Base-by-base conservation (phyloP, 1,140 invertebrate genomes). In the Eumaeus atala region DNA sequence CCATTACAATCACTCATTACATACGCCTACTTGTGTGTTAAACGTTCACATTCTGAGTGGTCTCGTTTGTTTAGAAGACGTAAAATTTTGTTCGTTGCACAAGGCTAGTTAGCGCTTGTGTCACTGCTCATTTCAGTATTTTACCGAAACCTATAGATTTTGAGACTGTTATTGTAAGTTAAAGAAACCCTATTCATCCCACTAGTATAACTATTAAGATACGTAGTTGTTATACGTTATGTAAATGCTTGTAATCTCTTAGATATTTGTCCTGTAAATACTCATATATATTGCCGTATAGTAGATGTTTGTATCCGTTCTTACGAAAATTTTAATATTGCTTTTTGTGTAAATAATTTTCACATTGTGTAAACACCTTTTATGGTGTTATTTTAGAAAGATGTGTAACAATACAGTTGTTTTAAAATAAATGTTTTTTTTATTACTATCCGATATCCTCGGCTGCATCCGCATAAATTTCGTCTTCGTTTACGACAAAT, bases 341-440 rank as follows among this genome's bases (percentile, higher is more conserved):
- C 40, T 44, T 44, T 44, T 44, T 44, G 40, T 44, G 40, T 44
- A 44, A 44, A 44, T 44, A 44, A 16, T 44, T 44, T 44, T 44
- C 40, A 44, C n/a, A 9, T 5, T 16, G 17, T 14, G 14, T 16
- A 16, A 44, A 28, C 21, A 28, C 21, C 21, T 28, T 28, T 6
- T 9, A 44, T 44, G 14, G 40, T 16, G 40, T 14, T 44, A 14
- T 44, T 16, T 16, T 16, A 44, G 14, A 4, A 16, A 16, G 12
- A 44, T 44, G 40, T 44, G 40, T 44, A 44, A 44, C 14, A 44
- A 44, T 44, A 44, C 16, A 44, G 17, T 44, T 44, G 40, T 44
- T 16, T 28, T 44, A 17, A 44, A 44, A 44, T 44, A 44, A 9
- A 16, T 7, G 12, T 44, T 44, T 44, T 44, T 44, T 44, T 28